A percentile compares a stretch with the other conserved stretches of the same genome.
Conservation (phyloP, 1,140 invertebrate genomes). For the Drosophila takahashii region DNA sequence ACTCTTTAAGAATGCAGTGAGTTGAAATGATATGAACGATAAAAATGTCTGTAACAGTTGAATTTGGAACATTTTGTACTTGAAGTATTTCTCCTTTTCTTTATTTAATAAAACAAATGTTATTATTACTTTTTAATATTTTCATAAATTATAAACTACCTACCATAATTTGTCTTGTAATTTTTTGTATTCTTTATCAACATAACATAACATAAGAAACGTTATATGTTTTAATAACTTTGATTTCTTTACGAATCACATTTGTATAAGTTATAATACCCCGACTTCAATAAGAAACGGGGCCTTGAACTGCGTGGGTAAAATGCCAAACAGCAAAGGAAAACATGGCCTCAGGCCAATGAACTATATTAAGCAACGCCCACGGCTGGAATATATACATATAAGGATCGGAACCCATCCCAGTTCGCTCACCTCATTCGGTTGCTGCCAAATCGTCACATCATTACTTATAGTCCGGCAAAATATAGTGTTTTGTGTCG, state of each 20-base stretch:
- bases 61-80: background rate
- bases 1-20: constrained; percentile 42
- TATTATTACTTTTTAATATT: too few species aligned
- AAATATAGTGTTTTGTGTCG: constrained; percentile 74
- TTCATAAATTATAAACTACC: too few species aligned
- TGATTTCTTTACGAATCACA: background rate
- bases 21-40: background rate
- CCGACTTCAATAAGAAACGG: background rate
- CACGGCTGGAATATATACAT: constrained; percentile 18
- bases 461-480: constrained; percentile 76
- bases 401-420: constrained; percentile 9
- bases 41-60: background rate
- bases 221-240: too few species aligned
- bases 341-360: constrained; percentile 29
- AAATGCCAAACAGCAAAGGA: constrained; percentile 9
- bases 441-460: constrained; percentile 77
- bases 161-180: too few species aligned
- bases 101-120: too few species aligned
- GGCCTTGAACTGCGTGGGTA: constrained; percentile 55
- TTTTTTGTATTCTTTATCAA: too few species aligned
- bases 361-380: constrained; percentile 37
- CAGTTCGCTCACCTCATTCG: constrained; percentile 50
- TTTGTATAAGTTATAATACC: background rate
- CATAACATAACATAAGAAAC: too few species aligned
- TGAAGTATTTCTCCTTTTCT: background rate